Conservation (phyloP, 1,140 invertebrate species). For the Philopotamus ludificatus region DNA sequence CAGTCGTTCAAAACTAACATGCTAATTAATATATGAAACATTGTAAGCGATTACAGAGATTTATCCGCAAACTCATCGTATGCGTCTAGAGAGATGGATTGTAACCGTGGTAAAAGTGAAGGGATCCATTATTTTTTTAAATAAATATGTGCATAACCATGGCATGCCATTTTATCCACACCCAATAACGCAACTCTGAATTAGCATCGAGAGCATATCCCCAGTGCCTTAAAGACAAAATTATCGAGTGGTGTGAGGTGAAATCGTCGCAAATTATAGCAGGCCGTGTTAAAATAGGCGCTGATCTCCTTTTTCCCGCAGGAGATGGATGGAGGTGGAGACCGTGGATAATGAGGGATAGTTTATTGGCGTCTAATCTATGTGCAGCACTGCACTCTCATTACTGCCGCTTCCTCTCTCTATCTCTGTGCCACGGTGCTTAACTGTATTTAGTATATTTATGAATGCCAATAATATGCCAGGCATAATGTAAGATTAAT, state of each 20-base stretch:
- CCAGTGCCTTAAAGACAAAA: too few relatives aligned
- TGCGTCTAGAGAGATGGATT: too few relatives aligned
- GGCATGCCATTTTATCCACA: too few relatives aligned
- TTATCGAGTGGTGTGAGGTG: not conserved
- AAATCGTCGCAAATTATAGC: not conserved
- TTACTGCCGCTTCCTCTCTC: slow-evolving; percentile 4
- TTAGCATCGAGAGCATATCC: too few relatives aligned
- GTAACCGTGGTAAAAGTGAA: too few relatives aligned
- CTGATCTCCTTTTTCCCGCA: not conserved
- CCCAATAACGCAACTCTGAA: too few relatives aligned
- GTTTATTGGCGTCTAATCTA: slow-evolving; percentile 16
- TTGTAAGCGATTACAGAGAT: too few relatives aligned
- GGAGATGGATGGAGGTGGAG: not conserved
- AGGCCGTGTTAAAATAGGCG: not conserved
- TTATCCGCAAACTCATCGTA: too few relatives aligned
- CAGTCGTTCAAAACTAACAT: too few relatives aligned
- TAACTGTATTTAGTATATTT: slow-evolving; percentile 5
- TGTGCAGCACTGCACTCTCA: slow-evolving; percentile 11
- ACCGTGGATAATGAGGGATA: slow-evolving; percentile 5
- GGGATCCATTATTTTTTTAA: too few relatives aligned
- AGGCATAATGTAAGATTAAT: not conserved
- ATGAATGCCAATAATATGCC: slow-evolving; percentile 6
- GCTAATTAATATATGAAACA: too few relatives aligned
- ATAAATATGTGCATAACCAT: too few relatives aligned
- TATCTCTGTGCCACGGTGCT: not conserved